phyloP scores from a whole-genome alignment of 2,113 vertebrate species.

The Mormyrus lacerda region DNA sequence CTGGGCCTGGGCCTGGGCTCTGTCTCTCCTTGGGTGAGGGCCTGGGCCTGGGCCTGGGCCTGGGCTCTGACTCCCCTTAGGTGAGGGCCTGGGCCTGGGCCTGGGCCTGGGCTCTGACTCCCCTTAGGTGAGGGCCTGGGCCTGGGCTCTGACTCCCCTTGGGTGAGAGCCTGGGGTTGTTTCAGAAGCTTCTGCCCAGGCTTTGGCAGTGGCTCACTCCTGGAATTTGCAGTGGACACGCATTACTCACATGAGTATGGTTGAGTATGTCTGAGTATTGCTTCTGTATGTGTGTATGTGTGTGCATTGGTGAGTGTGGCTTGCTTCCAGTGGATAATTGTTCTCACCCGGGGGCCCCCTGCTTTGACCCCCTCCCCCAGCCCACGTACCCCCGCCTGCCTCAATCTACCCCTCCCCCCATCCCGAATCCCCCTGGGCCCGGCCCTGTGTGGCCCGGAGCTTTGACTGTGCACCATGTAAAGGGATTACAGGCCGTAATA shows the following conservation, averaged over 20 bases:
- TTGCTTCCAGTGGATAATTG: not conserved
- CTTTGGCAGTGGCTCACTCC: not conserved
- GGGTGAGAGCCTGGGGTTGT: not conserved
- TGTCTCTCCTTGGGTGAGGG: not conserved
- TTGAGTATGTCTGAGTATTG: not conserved
- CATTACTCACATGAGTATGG: not conserved
- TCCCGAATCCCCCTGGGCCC: not conserved
- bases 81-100: not conserved
- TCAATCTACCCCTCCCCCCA: not conserved
- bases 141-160: not conserved
- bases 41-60: no score
- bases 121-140: not conserved
- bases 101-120: not conserved
- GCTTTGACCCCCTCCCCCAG: not conserved
- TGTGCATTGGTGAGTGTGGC: not conserved
- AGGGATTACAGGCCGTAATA: constrained; percentile 16
- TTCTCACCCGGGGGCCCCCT: not conserved
- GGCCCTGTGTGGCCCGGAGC: not conserved
- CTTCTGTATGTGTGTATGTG: not conserved
- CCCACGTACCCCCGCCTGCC: not conserved
- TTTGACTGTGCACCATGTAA: not conserved
- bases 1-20: not conserved
- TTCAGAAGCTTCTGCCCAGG: not conserved
- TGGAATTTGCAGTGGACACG: not conserved
- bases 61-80: not conserved